Percentiles rank a stretch among this genome's conserved stretches.
These are phyloP conservation scores for Chromis chromis DNA, from an alignment of 2,797 vertebrate genomes.

Conservation along the genomic window DNA sequence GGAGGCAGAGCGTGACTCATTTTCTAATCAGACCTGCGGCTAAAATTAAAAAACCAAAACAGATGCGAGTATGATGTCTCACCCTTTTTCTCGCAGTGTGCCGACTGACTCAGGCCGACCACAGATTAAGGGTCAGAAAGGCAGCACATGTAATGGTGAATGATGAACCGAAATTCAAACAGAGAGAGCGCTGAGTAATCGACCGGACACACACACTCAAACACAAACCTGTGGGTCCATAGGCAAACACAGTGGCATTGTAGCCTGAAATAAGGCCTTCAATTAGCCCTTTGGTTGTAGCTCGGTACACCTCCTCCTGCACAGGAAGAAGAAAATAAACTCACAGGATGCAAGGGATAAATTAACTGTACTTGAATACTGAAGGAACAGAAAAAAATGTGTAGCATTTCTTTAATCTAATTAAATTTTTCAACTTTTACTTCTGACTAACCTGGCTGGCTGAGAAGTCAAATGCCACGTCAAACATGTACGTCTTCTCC, in stretches of 20 bases:
- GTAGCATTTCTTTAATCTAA: background rate
- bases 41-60: conserved; percentile 25
- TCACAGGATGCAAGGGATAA: background rate
- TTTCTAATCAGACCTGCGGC: conserved; percentile 39
- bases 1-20: conserved; percentile 46
- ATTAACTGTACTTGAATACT: background rate
- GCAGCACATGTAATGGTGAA: conserved; percentile 4
- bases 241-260: conserved; percentile 94
- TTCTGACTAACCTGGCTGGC: conserved; percentile 85
- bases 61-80: conserved; percentile 16
- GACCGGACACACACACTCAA: conserved; percentile 15
- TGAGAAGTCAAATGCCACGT: conserved; percentile 90
- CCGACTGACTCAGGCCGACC: conserved; percentile 30
- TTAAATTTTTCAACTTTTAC: background rate
- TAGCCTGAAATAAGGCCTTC: conserved; percentile 92
- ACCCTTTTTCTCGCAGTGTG: conserved; percentile 6
- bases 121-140: conserved; percentile 1
- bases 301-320: conserved; percentile 92
- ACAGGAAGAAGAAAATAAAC: background rate
- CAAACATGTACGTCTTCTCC: conserved; percentile 94
- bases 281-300: conserved; percentile 91
- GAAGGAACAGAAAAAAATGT: background rate
- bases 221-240: conserved; percentile 91
- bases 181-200: background rate
- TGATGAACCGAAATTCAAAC: conserved; percentile 25